Conservation (phyloP, 2,113 vertebrate species). For the Narcine bancroftii region DNA sequence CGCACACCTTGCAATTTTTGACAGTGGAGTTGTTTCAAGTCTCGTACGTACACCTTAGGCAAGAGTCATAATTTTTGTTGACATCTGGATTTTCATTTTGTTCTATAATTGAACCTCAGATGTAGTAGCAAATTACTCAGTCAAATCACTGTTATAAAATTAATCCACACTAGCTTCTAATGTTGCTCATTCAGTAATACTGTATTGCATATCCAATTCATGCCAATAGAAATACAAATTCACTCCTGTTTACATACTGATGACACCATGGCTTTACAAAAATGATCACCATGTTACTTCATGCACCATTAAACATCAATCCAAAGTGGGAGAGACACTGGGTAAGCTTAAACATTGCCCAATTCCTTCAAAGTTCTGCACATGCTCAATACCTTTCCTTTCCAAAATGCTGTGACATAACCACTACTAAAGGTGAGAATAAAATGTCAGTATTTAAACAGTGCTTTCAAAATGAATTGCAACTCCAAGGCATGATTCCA, state of each 20-base stretch:
- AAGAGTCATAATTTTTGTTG: slow-evolving; percentile 9
- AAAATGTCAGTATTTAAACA: slow-evolving; percentile 9
- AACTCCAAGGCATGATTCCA: slow-evolving; percentile 29
- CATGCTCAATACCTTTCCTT: not conserved
- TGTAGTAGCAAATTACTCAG: slow-evolving; percentile 17
- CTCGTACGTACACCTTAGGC: not conserved
- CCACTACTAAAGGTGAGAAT: slow-evolving; percentile 7
- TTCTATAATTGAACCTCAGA: not conserved
- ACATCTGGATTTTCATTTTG: not conserved
- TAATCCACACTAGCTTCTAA: slow-evolving; percentile 32
- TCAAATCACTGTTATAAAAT: not conserved
- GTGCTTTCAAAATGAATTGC: slow-evolving; percentile 13
- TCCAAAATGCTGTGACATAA: not conserved
- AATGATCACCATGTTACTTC: slow-evolving; percentile 30
- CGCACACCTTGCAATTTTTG: not conserved
- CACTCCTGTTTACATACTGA: slow-evolving; percentile 33
- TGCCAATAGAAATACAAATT: slow-evolving; percentile 25
- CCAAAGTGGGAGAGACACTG: slow-evolving; percentile 25
- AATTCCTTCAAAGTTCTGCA: slow-evolving; percentile 6
- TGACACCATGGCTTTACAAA: slow-evolving; percentile 29
- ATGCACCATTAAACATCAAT: slow-evolving; percentile 36
- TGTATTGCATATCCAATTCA: slow-evolving; percentile 35
- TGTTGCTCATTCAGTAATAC: slow-evolving; percentile 29
- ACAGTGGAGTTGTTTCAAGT: not conserved
- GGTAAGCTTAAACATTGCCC: slow-evolving; percentile 17